Evolutionary conservation across 2,888 invertebrate species (phyloP), one percentile per base, ranked within the genome.

Genomic region (Megalurothrips usitatus): DNA sequence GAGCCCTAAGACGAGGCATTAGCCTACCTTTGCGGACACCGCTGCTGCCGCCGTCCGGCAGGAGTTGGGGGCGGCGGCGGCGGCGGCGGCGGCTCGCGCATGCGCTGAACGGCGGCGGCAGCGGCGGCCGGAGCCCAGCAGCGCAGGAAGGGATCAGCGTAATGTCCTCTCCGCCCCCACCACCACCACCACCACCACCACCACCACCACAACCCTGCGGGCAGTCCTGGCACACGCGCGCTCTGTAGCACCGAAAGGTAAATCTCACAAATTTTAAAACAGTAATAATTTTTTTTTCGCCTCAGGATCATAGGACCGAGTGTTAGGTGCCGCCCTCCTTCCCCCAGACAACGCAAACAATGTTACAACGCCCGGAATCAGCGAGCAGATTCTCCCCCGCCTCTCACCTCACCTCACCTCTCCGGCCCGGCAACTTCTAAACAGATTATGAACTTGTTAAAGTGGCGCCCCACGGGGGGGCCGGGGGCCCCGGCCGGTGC

Each of bases 361-460:
- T 19, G 14, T 58, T 58, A 58, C 58, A 43, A 43, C 6, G 58
- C 19, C 14, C 10, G 68, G 26, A 75, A 75, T 75, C 68, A 26
- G 68, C 58, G 58, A 52, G n/a, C 58, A 58, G 58, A 58, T 58
- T 58, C 58, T 52, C 12, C 58, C 19, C 58, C 58, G 58, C 58
- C 68, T 9, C 23, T 26, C 68, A 23, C n/a, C 23, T n/a, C 63
- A 52, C 63, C 63, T 68, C 68, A n/a, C 17, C 63, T n/a, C 63
- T 52, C n/a, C n/a, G n/a, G 68, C 68, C 23, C 26, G 68, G 23
- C 68, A 75, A 75, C 68, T 75, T 75, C 68, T 75, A 75, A 75
- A 75, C 68, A 75, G 68, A 75, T 75, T 75, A 75, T 75, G 68
- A 75, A 75, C 68, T 75, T 75, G 68, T 75, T 75, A 75, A 75